Evolutionary conservation across 2,888 invertebrate genomes (phyloP).

Genomic region (Prenolepis imparis): DNA sequence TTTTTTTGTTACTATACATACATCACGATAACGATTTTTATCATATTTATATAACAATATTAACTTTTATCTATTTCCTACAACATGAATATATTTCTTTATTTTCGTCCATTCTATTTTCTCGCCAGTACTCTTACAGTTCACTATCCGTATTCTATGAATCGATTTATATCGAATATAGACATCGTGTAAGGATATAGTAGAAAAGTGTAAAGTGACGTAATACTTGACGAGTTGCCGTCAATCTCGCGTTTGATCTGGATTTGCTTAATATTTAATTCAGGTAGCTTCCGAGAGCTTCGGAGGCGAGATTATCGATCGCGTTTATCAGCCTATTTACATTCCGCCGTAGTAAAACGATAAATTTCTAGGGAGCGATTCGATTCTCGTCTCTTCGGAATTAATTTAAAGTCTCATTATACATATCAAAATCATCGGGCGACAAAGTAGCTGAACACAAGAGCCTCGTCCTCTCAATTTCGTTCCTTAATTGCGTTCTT

Average conservation of each 20-base stretch:
- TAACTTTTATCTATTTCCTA: background rate
- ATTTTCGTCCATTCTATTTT: slow-evolving; percentile 4
- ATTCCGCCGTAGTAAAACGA: background rate
- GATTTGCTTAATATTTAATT: slow-evolving; percentile 37
- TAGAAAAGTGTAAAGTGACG: slow-evolving; percentile 31
- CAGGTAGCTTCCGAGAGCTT: slow-evolving; percentile 28
- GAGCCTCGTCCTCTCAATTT: background rate
- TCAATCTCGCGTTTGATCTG: slow-evolving; percentile 15
- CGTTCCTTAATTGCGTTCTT: background rate
- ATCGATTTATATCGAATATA: slow-evolving; percentile 5
- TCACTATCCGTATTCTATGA: background rate
- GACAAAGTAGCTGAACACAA: background rate
- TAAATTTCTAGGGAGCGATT: background rate
- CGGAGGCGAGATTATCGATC: slow-evolving; percentile 18
- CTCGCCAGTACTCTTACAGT: background rate
- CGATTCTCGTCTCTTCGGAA: background rate
- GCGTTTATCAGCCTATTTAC: slow-evolving; percentile 28
- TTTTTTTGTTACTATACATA: background rate
- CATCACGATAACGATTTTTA: background rate
- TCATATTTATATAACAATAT: background rate
- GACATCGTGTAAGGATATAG: background rate
- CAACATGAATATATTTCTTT: slow-evolving; percentile 2
- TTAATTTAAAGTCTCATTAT: slow-evolving; percentile 20
- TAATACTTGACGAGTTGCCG: slow-evolving; percentile 7
- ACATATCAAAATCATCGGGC: background rate